Base-by-base conservation (phyloP, 2,888 invertebrate genomes). In the Platerodrilus igneus region DNA sequence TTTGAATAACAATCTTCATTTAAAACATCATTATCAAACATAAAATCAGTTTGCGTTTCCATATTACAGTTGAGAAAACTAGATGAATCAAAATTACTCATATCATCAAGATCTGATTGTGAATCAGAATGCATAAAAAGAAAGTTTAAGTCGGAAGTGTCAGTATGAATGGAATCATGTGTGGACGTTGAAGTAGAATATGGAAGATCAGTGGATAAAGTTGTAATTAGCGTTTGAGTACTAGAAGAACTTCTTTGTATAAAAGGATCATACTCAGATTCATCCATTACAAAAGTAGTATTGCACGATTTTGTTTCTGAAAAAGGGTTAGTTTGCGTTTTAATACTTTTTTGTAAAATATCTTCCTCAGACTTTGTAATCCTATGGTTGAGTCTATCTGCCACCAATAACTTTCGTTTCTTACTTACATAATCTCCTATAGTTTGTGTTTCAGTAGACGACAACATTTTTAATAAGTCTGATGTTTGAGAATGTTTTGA, bases 41-140 rank as follows among this genome's bases (percentile, higher is more conserved):
- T 62, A 28, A 68, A 57, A 50, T 76, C 76, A 0, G 79, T 80
- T 60, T 80, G 80, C 0, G 79, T 80, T 60, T 80, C 77, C 41
- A 66, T 74, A 45, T 75, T 73, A 38, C 76, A 75, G 40, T 74
- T 71, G 15, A 69, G 63, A 39, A 69, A 67, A 48, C 50, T 55
- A 32, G 50, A 52, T 11, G 58, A 57, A 48, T 62, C 62, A 40
- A 65, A 63, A 18, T 50, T 35, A 18, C 30, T 35, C 41, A 52
- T 50, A n/a, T 50, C 50, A 5, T 52, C 51, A 27, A 50, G 48
- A 36, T 41, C 53, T 5, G 57, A 55, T 37, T 57, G 56, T 9
- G 53, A 53, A 41, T 55, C 55, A 2, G 50, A 48, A 41, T 57
- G 46, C 45, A 50, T 50, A 19, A 48, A 47, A 37, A 50, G 48